These are phyloP conservation scores for Catotricha subobsoleta DNA, from an alignment of 2,888 invertebrate genomes.

Conservation along the genomic window DNA sequence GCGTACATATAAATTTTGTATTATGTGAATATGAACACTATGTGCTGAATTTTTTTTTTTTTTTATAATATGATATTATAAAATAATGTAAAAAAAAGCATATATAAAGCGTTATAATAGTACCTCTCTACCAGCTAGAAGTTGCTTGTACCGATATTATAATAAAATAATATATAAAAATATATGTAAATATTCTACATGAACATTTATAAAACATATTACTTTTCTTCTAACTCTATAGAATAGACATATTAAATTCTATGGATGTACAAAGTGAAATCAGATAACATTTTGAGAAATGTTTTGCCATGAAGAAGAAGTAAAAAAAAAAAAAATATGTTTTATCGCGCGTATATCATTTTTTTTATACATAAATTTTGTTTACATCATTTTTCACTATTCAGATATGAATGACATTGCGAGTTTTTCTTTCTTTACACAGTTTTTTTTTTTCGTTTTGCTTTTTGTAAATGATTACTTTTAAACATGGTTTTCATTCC, in stretches of 20 bases:
- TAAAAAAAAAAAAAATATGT: background rate
- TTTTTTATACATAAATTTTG: background rate
- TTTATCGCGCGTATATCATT: background rate
- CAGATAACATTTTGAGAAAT: conserved; percentile 5
- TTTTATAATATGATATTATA: background rate
- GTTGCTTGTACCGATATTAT: no score
- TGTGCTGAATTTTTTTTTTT: background rate
- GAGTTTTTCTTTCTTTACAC: no score
- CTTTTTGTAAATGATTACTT: background rate
- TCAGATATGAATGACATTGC: conserved; percentile 1
- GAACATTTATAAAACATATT: no score
- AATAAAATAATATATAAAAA: no score
- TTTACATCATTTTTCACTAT: conserved; percentile 1
- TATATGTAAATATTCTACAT: no score
- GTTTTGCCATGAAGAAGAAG: no score
- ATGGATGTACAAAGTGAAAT: conserved; percentile 1
- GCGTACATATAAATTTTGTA: conserved; percentile 1
- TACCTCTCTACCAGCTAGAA: no score
- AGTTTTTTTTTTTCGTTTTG: background rate
- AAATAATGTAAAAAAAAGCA: background rate
- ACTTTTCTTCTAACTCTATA: background rate
- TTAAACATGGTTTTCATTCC: background rate
- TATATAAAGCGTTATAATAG: no score
- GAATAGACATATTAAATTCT: no score
- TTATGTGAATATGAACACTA: conserved; percentile 2